Evolutionary conservation across 2,113 vertebrate species (phyloP).

Genomic region (Corythoichthys intestinalis): DNA sequence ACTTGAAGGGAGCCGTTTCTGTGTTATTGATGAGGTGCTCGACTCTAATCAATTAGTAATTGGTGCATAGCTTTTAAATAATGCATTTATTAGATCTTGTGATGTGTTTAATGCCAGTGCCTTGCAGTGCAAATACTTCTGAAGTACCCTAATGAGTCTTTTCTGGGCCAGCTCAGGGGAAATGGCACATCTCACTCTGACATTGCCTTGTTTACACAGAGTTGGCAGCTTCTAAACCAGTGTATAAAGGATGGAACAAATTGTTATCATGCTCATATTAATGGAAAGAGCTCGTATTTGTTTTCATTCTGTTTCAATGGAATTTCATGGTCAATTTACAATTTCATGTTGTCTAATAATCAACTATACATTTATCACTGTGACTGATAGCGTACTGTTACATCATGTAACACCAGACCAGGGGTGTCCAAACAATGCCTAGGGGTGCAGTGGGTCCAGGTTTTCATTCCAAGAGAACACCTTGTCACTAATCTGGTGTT

Average conservation of each 20-base stretch:
- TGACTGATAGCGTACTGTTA: too few relatives aligned
- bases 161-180: constrained; percentile 66
- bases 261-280: constrained; percentile 44
- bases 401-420: neutral
- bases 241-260: constrained; percentile 53
- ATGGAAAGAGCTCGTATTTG: constrained; percentile 32
- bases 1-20: constrained; percentile 73
- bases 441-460: too few relatives aligned
- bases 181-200: constrained; percentile 67
- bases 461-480: too few relatives aligned
- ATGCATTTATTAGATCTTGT: constrained; percentile 77
- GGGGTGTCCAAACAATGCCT: too few relatives aligned
- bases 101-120: constrained; percentile 75
- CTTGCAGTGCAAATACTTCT: constrained; percentile 68
- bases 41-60: constrained; percentile 80
- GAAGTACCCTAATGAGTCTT: constrained; percentile 75
- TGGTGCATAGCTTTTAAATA: constrained; percentile 78
- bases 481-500: too few relatives aligned
- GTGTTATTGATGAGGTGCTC: constrained; percentile 77
- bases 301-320: constrained; percentile 37
- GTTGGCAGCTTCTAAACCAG: constrained; percentile 44
- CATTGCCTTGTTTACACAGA: constrained; percentile 71
- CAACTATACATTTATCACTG: neutral
- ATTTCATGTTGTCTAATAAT: constrained; percentile 26
- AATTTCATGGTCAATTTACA: constrained; percentile 34